Conservation (phyloP, 2,797 vertebrate species). For the Thaleichthys pacificus region DNA sequence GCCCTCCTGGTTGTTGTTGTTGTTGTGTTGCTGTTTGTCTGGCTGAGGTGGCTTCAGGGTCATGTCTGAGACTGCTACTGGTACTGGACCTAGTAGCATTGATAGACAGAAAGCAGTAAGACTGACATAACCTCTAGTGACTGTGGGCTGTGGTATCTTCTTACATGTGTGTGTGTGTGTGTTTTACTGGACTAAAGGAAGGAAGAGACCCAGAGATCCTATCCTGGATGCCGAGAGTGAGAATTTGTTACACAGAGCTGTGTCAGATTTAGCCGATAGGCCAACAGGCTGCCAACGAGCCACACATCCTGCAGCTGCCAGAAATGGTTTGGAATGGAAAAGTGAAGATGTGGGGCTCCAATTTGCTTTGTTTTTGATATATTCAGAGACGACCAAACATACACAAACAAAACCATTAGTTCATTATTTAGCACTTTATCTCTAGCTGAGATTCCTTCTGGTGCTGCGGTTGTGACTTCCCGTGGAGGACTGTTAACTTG, state of each 20-base stretch:
- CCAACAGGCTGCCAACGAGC: too few species aligned
- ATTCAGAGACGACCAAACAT: constrained; percentile 13
- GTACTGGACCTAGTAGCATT: not conserved
- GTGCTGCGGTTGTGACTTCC: constrained; percentile 26
- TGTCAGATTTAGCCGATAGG: too few species aligned
- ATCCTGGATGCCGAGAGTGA: too few species aligned
- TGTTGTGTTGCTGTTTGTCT: constrained; percentile 47
- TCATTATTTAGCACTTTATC: constrained; percentile 40
- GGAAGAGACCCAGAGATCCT: too few species aligned
- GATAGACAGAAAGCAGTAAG: not conserved
- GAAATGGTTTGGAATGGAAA: too few species aligned
- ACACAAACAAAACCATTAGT: constrained; percentile 31
- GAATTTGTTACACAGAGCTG: too few species aligned
- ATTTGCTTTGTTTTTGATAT: constrained; percentile 29
- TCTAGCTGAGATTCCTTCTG: constrained; percentile 30
- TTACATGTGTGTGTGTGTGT: too few species aligned
- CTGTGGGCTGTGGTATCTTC: not conserved
- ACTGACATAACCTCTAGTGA: not conserved
- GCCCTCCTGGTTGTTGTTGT: constrained; percentile 47
- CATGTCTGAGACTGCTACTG: not conserved
- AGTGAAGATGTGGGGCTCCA: not conserved
- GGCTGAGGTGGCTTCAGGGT: constrained; percentile 26
- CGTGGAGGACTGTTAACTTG: constrained; percentile 30
- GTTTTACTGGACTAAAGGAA: too few species aligned
- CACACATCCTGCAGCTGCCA: too few species aligned